Evolutionary conservation across 2,113 vertebrate genomes (phyloP).

Genomic region (Phainopepla nitens): DNA sequence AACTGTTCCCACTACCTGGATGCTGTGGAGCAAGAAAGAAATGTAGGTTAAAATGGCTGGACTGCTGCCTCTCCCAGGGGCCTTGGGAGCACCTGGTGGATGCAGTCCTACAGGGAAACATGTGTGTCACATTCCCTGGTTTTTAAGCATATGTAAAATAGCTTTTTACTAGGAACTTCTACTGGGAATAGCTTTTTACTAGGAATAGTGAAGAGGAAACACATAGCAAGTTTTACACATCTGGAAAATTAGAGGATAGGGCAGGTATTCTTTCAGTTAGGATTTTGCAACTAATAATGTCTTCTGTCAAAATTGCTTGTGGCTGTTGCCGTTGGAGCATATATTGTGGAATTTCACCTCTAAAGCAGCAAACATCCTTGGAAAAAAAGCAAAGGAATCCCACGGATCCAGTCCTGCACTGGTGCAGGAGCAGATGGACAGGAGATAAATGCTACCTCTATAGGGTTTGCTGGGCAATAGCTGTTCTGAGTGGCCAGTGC

Average conservation of each 20-base stretch:
- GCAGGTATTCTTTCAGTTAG: not conserved
- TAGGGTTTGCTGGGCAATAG: not conserved
- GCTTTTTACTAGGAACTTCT: not conserved
- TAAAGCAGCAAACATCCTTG: not conserved
- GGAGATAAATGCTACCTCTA: not conserved
- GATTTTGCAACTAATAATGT: not conserved
- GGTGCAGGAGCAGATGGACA: not conserved
- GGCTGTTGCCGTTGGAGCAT: not conserved
- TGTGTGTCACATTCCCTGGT: not conserved
- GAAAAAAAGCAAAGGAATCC: not conserved
- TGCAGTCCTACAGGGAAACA: not conserved
- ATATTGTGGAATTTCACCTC: not conserved
- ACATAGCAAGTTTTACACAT: accelerated
- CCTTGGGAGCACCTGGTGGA: not conserved
- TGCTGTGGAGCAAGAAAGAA: not conserved
- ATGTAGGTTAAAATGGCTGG: not conserved
- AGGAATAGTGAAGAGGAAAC: not conserved
- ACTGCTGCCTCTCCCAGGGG: not conserved
- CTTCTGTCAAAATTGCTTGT: not conserved
- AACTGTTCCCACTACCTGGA: not conserved
- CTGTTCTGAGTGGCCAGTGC: not conserved
- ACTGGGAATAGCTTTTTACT: not conserved
- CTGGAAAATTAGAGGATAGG: not conserved
- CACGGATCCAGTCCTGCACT: not conserved
- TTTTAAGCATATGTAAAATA: not conserved